Evolutionary conservation across 1,140 invertebrate genomes (phyloP), one percentile per base, ranked within the genome.

Genomic region (Calephelis nemesis): DNA sequence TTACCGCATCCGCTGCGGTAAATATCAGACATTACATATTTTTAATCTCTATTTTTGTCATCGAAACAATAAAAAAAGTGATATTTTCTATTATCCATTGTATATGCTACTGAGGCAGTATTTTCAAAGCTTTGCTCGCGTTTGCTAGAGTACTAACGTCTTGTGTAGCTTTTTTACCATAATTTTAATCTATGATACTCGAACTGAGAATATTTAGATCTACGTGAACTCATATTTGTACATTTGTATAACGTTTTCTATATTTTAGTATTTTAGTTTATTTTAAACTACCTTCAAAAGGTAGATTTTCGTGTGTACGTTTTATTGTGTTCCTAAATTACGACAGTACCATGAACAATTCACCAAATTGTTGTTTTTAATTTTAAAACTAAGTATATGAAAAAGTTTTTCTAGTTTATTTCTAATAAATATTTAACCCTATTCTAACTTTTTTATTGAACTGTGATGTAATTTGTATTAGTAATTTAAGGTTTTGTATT

Each of bases 391-490:
- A 47, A 45, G 47, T 19, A 63, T 63, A 54, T 52, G 62, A 45
- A 62, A 39, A 49, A 50, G 65, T 65, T 49, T 65, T 54, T 69
- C 64, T 60, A 65, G 63, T 65, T 65, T 65, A 42, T 50, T 52
- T 50, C 64, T n/a, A 30, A 63, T 47, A 63, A 54, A 54, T 50
- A 42, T 65, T 65, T 65, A 52, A 40, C n/a, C 40, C 64, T 75
- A 81, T 74, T 79, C 82, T 87, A 87, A 87, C 83, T 91, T 91
- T 80, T 91, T 90, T 91, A 90, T 81, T 90, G 85, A 91, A 91
- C 89, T 91, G 89, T 91, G 89, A 91, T 91, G 89, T 91, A 89
- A 88, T 88, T 91, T 78, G 87, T 90, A 91, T 90, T 90, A 90
- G 84, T 88, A 88, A 75, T 69, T 72, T 91, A 90, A 91, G 86